Base-by-base conservation (phyloP, 2,888 invertebrate genomes). In the Eupsilia transversa region DNA sequence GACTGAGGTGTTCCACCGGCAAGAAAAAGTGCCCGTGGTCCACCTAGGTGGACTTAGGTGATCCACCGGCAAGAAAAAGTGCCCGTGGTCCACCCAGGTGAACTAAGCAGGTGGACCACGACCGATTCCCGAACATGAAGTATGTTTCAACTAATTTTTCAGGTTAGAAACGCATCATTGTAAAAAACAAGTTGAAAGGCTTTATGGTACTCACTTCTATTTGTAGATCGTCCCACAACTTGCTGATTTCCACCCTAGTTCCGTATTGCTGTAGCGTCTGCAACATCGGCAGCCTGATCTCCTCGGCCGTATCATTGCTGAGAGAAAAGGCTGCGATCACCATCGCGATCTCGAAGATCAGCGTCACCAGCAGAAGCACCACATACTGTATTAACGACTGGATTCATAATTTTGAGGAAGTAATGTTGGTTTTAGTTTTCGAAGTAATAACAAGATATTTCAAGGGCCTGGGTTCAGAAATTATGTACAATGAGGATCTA, bases 181-280 rank as follows among this genome's bases (percentile, higher is more conserved):
- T 23, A 59, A 5, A 60, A 61, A 41, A 43, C 20, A 12, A 30
- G 1, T 17, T 46, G 12, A 54, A 35, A 35, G 1, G 12, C 35
- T 27, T 23, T 30, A 52, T n/a, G 35, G 33, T 46, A 71, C 94
- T 93, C 76, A 96, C 96, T 14, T 72, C 91, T 84, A 87, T 93
- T 78, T 96, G 96, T 82, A 96, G 73, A 27, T 94, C 90, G 65
- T 96, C 96, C 96, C 96, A 96, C 66, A 93, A 70, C 75, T 83
- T 87, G 20, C 91, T 91, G 3, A 94, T 82, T 7, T 94, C 94
- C 9, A 88, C 49, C 64, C 92, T 87, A 0, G 74, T 77, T 12
- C 82, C 87, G 78, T 96, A 96, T 27, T 87, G 86, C 68, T 87
- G 89, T 3, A 93, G 79, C 38, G 90, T 92, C 52, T 89, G 80